Conservation (phyloP, 2,113 vertebrate genomes). For the Chloroceryle aenea region DNA sequence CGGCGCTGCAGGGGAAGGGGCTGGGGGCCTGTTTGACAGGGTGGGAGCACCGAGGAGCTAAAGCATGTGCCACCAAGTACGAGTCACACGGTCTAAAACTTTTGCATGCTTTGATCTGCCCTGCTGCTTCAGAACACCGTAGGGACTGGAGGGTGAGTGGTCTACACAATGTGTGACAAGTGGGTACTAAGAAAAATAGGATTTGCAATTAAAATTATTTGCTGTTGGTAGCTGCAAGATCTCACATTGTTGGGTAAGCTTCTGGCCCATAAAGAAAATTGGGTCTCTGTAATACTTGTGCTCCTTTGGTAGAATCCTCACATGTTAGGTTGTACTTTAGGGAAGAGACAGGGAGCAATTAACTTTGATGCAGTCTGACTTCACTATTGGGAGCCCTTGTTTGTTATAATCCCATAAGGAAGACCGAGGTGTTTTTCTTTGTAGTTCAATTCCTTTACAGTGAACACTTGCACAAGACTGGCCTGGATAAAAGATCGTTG, state of each 20-base stretch:
- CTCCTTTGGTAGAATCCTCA: not conserved
- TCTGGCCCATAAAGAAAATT: not conserved
- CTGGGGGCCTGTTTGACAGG: not conserved
- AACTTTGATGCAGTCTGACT: not conserved
- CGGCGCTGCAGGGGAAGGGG: not conserved
- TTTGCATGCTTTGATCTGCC: not conserved
- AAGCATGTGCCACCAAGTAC: not conserved
- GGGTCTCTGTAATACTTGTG: not conserved
- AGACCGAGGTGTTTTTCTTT: not conserved
- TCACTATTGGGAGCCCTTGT: not conserved
- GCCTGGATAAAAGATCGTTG: slow-evolving; percentile 29
- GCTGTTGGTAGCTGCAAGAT: not conserved
- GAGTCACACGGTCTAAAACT: not conserved
- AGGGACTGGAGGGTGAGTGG: not conserved
- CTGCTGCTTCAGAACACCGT: not conserved
- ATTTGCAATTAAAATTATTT: not conserved
- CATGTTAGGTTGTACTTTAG: not conserved
- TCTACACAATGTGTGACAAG: accelerated
- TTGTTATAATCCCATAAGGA: not conserved
- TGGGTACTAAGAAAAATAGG: not conserved
- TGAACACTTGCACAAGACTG: not conserved
- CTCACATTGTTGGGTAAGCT: not conserved
- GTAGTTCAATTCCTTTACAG: not conserved
- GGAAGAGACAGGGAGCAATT: not conserved
- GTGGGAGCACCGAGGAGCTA: not conserved